Conservation (phyloP, 2,888 invertebrate species). For the Agrotis clavis region DNA sequence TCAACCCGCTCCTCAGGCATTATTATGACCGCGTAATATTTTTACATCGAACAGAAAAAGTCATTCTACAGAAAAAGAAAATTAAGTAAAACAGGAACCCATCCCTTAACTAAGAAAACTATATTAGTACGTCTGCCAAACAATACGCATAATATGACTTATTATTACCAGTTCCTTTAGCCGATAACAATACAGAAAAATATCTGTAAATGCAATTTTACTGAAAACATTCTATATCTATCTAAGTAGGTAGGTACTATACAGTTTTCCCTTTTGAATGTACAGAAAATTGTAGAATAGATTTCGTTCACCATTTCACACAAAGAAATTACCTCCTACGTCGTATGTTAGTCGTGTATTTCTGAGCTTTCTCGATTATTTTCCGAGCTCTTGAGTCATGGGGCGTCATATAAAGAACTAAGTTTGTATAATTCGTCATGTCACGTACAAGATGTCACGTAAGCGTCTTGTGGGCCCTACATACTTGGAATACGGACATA, state of each 20-base stretch:
- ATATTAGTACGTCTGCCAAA: no score
- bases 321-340: not conserved
- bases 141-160: no score
- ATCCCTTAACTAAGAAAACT: no score
- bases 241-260: not conserved
- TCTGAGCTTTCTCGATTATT: slow-evolving; percentile 26
- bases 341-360: slow-evolving; percentile 10
- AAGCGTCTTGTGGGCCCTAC: slow-evolving; percentile 14
- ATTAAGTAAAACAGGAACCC: no score
- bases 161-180: not conserved
- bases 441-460: slow-evolving; percentile 30
- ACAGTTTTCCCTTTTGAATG: not conserved
- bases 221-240: not conserved
- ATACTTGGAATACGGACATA: slow-evolving; percentile 1
- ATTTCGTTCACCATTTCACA: slow-evolving; percentile 12
- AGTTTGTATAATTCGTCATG: slow-evolving; percentile 26
- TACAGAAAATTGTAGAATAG: not conserved
- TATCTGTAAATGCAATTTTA: not conserved
- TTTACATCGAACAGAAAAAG: no score
- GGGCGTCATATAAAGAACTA: slow-evolving; percentile 11
- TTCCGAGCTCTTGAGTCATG: slow-evolving; percentile 19
- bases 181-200: not conserved
- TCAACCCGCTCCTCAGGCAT: no score
- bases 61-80: no score
- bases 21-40: no score